A percentile compares a stretch with the other conserved stretches of the same genome.
These are phyloP conservation scores for Agrotis ipsilon DNA, from an alignment of 2,888 invertebrate genomes.

Conservation along the genomic window DNA sequence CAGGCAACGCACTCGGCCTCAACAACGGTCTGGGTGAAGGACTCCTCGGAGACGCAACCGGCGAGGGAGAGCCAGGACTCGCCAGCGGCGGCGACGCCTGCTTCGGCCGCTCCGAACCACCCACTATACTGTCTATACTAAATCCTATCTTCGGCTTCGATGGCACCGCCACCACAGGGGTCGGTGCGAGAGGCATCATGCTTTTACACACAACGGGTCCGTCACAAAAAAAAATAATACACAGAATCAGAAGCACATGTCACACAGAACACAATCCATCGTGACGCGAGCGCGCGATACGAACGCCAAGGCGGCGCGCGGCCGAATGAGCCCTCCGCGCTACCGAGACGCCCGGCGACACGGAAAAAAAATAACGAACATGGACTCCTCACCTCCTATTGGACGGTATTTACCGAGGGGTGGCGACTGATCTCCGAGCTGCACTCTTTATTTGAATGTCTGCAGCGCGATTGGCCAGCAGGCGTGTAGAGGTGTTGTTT, in stretches of 20 bases:
- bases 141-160: constrained; percentile 98
- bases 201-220: constrained; percentile 88
- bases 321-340: constrained; percentile 84
- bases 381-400: constrained; percentile 83
- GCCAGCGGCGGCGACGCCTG: constrained; percentile 91
- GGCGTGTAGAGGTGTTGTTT: constrained; percentile 82
- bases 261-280: constrained; percentile 90
- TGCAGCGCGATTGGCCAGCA: constrained; percentile 77
- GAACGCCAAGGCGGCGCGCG: constrained; percentile 89
- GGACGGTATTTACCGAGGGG: constrained; percentile 77
- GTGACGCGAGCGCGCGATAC: constrained; percentile 87
- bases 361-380: constrained; percentile 83
- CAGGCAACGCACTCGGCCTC: constrained; percentile 89
- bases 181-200: constrained; percentile 99
- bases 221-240: constrained; percentile 82
- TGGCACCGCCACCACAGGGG: constrained; percentile 97
- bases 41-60: constrained; percentile 85
- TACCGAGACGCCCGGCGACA: constrained; percentile 76
- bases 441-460: constrained; percentile 81
- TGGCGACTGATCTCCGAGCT: constrained; percentile 74
- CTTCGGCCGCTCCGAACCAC: constrained; percentile 90
- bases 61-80: constrained; percentile 88
- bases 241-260: constrained; percentile 87
- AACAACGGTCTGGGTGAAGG: constrained; percentile 86
- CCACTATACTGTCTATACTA: constrained; percentile 98